Evolutionary conservation across 2,888 invertebrate genomes (phyloP), one percentile per base, ranked within the genome.

Genomic region (Atrina japonica): DNA sequence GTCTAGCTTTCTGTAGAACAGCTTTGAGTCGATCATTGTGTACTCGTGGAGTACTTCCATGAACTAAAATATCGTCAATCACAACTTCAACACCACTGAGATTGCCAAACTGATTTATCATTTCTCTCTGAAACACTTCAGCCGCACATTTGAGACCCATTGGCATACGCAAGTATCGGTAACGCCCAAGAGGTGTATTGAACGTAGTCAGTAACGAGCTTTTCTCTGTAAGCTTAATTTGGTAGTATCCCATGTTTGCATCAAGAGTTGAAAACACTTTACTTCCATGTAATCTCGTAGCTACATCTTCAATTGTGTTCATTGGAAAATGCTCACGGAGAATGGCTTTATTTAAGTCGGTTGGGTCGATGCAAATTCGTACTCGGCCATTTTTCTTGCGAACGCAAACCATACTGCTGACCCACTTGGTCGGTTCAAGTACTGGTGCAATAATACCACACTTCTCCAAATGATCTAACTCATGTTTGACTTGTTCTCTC

Each of bases 301-400:
- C 64, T 25, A 64, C 61, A 29, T 68, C 64, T n/a, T 73, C 64
- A 18, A 73, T 40, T 18, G 27, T 49, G 41, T 60, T 70, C 67
- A 74, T 70, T 25, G 74, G 70, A 43, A 50, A 66, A 49, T 74
- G 70, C 49, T 69, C 73, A 23, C 69, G 47, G n/a, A 52, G 29
- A 29, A 67, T 72, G 2, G 69, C 69, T 27, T 69, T 69, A 43
- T 70, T 74, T 11, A 74, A 29, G 41, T 70, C 70, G 9, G 58
- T 30, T 40, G 63, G 67, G 29, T 67, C 72, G 5, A 67, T 64
- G 27, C 64, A 64, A 7, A 64, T 64, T 53, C 64, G 21, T 14
- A 64, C 52, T 11, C 53, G 52, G 9, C 52, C 64, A 18, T 64
- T 64, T 29, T 64, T 52, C 27, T 61, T 61, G 11, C 47, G 18